Percentiles rank a stretch among this genome's conserved stretches.
phyloP scores from a whole-genome alignment of 2,113 vertebrate genomes.

The Tichodroma muraria region DNA sequence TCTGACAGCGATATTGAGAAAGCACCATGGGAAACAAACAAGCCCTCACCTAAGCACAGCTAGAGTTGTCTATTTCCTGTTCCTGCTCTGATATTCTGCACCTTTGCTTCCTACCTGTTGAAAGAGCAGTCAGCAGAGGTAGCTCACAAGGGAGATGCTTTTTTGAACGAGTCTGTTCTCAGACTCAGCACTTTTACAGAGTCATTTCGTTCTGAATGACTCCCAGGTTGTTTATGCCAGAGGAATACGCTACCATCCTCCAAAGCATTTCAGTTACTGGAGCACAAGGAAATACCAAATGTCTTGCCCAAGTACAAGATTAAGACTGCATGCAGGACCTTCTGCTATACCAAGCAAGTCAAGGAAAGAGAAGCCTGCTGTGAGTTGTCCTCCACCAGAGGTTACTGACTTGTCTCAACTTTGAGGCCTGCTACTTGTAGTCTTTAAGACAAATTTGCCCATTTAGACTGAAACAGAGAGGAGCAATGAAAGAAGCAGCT shows the following conservation, averaged over 20 bases:
- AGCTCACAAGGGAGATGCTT: not conserved
- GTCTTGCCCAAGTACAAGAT: not conserved
- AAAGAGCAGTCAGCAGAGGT: slow-evolving; percentile 6
- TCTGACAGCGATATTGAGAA: slow-evolving; percentile 30
- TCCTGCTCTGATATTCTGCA: slow-evolving; percentile 5
- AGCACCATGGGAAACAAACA: slow-evolving; percentile 16
- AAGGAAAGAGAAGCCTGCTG: not conserved
- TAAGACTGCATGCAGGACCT: not conserved
- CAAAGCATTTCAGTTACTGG: not conserved
- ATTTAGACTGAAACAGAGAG: not conserved
- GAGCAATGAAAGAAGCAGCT: not conserved
- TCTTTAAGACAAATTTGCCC: not conserved
- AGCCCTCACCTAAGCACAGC: slow-evolving; percentile 28
- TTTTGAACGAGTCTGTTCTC: not conserved
- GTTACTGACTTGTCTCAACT: not conserved
- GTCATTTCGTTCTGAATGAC: not conserved
- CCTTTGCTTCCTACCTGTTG: not conserved
- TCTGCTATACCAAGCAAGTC: not conserved
- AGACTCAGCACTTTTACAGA: not conserved
- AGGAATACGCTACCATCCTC: not conserved
- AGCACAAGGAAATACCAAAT: not conserved
- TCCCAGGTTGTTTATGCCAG: not conserved
- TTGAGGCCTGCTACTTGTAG: not conserved
- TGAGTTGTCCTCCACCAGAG: not conserved
- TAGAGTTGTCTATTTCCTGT: slow-evolving; percentile 6